phyloP scores from a whole-genome alignment of 2,797 vertebrate genomes.

The Potorous gilbertii region DNA sequence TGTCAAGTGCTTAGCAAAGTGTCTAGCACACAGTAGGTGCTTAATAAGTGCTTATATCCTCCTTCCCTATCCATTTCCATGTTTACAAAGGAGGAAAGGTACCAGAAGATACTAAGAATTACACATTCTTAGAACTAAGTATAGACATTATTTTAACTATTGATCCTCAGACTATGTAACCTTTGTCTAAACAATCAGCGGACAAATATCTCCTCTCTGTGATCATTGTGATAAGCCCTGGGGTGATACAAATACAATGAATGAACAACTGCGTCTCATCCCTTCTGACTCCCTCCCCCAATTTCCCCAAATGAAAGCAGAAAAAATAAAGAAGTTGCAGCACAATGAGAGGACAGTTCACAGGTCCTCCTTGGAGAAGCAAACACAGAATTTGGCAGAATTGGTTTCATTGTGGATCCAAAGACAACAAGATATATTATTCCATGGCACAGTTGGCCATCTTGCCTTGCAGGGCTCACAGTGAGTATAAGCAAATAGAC shows the following conservation, averaged over 20 bases:
- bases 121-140: background rate
- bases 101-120: background rate
- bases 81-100: background rate
- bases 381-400: background rate
- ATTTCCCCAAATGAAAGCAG: background rate
- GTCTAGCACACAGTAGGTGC: background rate
- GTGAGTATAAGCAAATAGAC: conserved; percentile 4
- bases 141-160: background rate
- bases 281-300: background rate
- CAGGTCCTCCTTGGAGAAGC: background rate
- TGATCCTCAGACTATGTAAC: background rate
- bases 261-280: background rate
- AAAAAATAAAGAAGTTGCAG: background rate
- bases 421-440: conserved; percentile 1
- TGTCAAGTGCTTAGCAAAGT: background rate
- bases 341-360: background rate
- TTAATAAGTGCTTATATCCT: background rate
- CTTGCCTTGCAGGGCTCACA: background rate
- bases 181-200: background rate
- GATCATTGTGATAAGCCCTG: background rate
- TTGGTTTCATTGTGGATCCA: background rate
- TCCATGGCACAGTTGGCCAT: background rate
- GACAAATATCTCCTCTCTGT: background rate
- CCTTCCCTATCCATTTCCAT: background rate
- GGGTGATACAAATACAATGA: background rate